A percentile compares a stretch with the other conserved stretches of the same genome.
phyloP scores from a whole-genome alignment of 2,113 vertebrate species.

The Mohoua ochrocephala region DNA sequence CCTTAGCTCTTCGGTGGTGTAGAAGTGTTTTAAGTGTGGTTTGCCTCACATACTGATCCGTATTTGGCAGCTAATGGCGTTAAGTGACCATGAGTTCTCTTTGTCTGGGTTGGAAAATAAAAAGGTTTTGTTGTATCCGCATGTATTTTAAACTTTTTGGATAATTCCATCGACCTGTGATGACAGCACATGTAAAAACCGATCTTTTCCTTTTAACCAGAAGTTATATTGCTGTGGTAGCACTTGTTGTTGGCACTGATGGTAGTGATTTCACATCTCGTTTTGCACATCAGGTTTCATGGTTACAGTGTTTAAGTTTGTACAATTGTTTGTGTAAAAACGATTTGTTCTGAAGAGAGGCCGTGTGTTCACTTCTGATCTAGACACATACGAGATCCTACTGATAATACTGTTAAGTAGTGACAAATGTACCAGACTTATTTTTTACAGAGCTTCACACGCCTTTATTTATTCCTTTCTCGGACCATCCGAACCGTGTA shows the following conservation, averaged over 20 bases:
- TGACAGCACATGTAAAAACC: not conserved
- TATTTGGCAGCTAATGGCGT: conserved; percentile 57
- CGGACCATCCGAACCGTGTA: conserved; percentile 28
- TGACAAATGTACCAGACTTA: not conserved
- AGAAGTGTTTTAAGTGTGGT: not conserved
- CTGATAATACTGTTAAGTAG: not conserved
- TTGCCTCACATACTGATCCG: not conserved
- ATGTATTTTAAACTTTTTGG: conserved; percentile 52
- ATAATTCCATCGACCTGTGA: not conserved
- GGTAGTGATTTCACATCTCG: not conserved
- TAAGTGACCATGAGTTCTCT: not conserved
- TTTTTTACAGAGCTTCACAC: conserved; percentile 34
- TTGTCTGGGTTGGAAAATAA: conserved; percentile 26
- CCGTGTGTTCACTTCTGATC: not conserved
- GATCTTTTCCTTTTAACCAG: not conserved
- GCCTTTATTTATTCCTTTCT: conserved; percentile 67
- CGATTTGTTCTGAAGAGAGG: not conserved
- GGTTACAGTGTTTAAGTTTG: not conserved
- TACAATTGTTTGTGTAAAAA: not conserved
- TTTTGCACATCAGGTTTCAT: conserved; percentile 17
- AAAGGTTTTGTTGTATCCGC: conserved; percentile 40
- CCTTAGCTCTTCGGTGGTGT: not conserved
- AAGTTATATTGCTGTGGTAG: not conserved
- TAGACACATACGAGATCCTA: not conserved
- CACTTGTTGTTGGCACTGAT: not conserved